Base-by-base conservation (phyloP, 2,797 vertebrate genomes). In the Rhodeus uyekii region DNA sequence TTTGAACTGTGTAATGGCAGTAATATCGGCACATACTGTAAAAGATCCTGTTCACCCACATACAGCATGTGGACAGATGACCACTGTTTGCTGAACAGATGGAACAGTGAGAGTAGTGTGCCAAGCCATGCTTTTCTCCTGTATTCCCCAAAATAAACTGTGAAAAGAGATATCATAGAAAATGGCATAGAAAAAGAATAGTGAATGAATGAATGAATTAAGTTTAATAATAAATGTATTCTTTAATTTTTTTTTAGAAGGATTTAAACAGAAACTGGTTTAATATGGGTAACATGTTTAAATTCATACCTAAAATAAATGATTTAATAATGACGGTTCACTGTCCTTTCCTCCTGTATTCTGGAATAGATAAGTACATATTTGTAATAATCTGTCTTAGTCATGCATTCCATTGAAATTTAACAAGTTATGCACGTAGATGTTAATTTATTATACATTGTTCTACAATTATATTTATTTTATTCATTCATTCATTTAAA, bases 21-120 rank as follows among this genome's bases (percentile, higher is more conserved):
- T 81, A 58, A 81, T 73, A 53, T 74, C 34, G 3, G 14, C 79
- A 29, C 79, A 73, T 42, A 80, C 68, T 72, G 32, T 63, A 81
- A 74, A 65, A 74, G n/a, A 60, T 74, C 60, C 44, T 44, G 29
- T 73, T 71, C 67, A 71, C 78, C 67, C 78, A 53, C 69, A 55
- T 38, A 27, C 60, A 81, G 80, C 61, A 53, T 74, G 71, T 55
- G 60, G 71, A 65, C 71, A 75, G 80, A 81, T 65, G 71, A 74
- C 60, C 71, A 42, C 61, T 55, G 80, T 53, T 81, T 81, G 1
- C 44, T 5, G 42, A 75, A 75, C 80, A 81, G 80, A 75, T 81
- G 80, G 80, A 75, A 58, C n/a, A 34, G 58, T 74, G 60, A n/a
- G 12, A 42, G 44, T 18, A n/a, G 46, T 32, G 46, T 53, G 80